Percentiles rank a stretch among this genome's conserved stretches.
These are phyloP conservation scores for Onychomys arenicola DNA, from an alignment of 2,797 vertebrate species.

Conservation along the genomic window DNA sequence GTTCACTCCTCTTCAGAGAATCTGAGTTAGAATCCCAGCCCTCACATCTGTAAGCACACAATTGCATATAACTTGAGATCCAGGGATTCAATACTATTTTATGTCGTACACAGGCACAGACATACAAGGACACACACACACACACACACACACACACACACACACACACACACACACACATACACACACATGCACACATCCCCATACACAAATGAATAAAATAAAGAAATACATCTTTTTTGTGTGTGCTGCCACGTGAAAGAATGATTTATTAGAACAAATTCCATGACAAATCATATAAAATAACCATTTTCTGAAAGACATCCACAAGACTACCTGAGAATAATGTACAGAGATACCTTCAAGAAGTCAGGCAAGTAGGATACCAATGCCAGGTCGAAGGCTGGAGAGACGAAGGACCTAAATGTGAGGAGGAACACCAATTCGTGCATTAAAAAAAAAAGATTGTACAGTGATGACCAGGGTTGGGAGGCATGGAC, in stretches of 20 bases:
- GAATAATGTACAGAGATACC: slow-evolving; percentile 87
- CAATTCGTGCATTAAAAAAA: neutral
- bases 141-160: neutral
- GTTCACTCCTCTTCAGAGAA: neutral
- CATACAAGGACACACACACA: neutral
- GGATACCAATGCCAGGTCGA: slow-evolving; percentile 75
- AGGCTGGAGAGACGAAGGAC: neutral
- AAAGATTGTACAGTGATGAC: slow-evolving; percentile 45
- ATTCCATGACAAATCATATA: slow-evolving; percentile 91
- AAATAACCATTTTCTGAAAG: slow-evolving; percentile 89
- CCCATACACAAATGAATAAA: neutral
- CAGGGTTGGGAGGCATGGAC: neutral
- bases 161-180: neutral
- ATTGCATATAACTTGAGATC: neutral
- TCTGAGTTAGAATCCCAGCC: neutral
- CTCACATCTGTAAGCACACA: neutral
- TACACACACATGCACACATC: neutral
- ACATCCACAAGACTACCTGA: slow-evolving; percentile 87
- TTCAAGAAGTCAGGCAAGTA: slow-evolving; percentile 83
- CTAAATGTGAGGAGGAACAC: neutral
- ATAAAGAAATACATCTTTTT: too few relatives aligned
- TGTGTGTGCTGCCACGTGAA: slow-evolving; percentile 79
- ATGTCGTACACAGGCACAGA: neutral
- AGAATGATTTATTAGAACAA: slow-evolving; percentile 91
- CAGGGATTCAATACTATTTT: neutral